Base-by-base conservation (phyloP, 2,113 vertebrate genomes). In the Manacus vitellinus region DNA sequence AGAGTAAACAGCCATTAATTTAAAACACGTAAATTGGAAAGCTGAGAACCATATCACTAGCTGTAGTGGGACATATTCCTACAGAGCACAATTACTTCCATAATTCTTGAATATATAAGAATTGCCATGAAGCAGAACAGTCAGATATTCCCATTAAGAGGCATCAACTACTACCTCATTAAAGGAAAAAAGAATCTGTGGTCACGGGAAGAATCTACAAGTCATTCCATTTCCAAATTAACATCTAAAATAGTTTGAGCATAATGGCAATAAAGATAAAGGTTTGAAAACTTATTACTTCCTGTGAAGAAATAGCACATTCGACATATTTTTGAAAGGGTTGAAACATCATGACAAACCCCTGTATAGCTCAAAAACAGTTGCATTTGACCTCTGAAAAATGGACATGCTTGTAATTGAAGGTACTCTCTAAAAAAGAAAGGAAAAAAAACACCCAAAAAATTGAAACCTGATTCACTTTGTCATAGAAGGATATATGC, bases 1-100 rank as follows among this genome's bases (percentile, higher is more conserved):
- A 95, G 86, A 95, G 75, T 95, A 97, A 98, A 95, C 63, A 91
- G 28, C 73, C 90, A 95, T 97, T 97, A 97, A 96, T 98, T 97
- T 97, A 94, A 95, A 96, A 94, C 84, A 94, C 63, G 83, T 85
- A 97, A 97, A 97, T 97, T 96, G 75, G 94, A 97, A 97, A 97
- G 94, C 89, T 73, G 77, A 94, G 88, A 84, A 52, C 65, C 75
- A 44, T 92, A 94, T 78, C 77, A 67, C 62, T 88, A 4, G 10
- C 92, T 88, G 65, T 72, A 91, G 91, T 87, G 91, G 75, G 96
- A 95, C 33, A 47, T 55, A 96, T 91, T 96, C 83, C 86, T 95
- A 72, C 61, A 76, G 92, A 92, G 72, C 5, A 1, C 93, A 95
- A 97, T 97, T 97, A 74, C 88, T 95, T 96, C 85, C 72, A 74